Conservation (phyloP, 2,888 invertebrate genomes). For the Caenorhabditis sp. region DNA sequence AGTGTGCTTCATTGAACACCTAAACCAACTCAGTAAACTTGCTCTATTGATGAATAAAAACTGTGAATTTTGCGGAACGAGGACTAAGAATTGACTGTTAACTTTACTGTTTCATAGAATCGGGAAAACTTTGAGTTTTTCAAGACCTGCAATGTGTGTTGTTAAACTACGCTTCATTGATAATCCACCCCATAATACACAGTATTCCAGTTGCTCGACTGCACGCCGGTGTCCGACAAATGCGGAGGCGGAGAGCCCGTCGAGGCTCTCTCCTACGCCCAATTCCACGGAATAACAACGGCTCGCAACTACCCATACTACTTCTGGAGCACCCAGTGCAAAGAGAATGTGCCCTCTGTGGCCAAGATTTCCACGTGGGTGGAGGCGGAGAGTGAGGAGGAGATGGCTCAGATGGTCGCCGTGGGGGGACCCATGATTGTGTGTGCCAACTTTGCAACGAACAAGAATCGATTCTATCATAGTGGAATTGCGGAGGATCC, state of each 20-base stretch:
- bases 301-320: conserved; percentile 42
- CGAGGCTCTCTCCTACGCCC: conserved; percentile 40
- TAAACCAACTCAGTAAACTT: too few relatives aligned
- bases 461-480: conserved; percentile 54
- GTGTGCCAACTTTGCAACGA: conserved; percentile 58
- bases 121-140: too few relatives aligned
- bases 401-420: conserved; percentile 43
- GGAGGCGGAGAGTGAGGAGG: conserved; percentile 35
- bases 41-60: too few relatives aligned
- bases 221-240: conserved; percentile 44
- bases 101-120: too few relatives aligned
- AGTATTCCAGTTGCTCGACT: conserved; percentile 48
- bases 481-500: conserved; percentile 54
- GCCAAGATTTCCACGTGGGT: conserved; percentile 34
- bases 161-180: too few relatives aligned
- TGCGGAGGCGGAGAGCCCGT: conserved; percentile 49
- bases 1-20: too few relatives aligned
- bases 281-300: conserved; percentile 39
- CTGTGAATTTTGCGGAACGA: too few relatives aligned
- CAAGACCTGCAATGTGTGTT: too few relatives aligned
- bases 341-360: not conserved
- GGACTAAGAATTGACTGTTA: too few relatives aligned
- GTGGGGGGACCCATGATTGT: conserved; percentile 40
- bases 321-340: conserved; percentile 27
- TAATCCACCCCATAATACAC: too few relatives aligned